Evolutionary conservation across 2,888 invertebrate species (phyloP).

Genomic region (Acronicta alni): DNA sequence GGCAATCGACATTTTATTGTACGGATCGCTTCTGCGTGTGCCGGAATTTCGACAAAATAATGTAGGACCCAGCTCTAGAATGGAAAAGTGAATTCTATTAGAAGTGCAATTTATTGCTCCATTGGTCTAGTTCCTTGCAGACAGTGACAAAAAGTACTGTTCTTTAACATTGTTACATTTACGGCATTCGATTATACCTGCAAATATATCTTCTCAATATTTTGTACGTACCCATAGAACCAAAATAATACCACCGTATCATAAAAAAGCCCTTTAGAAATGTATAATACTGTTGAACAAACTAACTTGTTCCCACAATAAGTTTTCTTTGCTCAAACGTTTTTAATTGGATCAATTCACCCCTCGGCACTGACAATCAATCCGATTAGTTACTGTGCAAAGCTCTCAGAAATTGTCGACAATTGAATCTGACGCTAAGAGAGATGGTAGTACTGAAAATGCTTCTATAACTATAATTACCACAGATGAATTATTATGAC

Average conservation of each 20-base stretch:
- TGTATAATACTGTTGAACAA: not conserved
- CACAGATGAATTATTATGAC: too few species aligned
- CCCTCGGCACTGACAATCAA: slow-evolving; percentile 10
- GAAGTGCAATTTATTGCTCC: not conserved
- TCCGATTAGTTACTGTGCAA: slow-evolving; percentile 23
- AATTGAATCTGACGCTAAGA: slow-evolving; percentile 24
- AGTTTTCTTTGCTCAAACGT: slow-evolving; percentile 14
- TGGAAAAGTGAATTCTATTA: slow-evolving; percentile 4
- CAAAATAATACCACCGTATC: not conserved
- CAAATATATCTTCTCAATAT: not conserved
- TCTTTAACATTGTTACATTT: too few species aligned
- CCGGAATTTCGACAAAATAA: slow-evolving; percentile 6
- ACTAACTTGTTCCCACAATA: not conserved
- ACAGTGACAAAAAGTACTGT: not conserved
- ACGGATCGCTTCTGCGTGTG: slow-evolving; percentile 11
- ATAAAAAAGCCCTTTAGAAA: not conserved
- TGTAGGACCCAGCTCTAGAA: not conserved
- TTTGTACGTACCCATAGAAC: not conserved
- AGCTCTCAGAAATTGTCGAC: slow-evolving; percentile 8
- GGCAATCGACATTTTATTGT: slow-evolving; percentile 43
- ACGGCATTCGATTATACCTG: too few species aligned
- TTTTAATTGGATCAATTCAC: slow-evolving; percentile 32
- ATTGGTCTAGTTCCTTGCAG: not conserved
- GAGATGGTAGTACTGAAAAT: not conserved
- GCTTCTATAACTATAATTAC: too few species aligned